Percentiles rank a stretch among this genome's conserved stretches.
Evolutionary conservation across 2,888 invertebrate genomes (phyloP).

Genomic region (Nasonovia ribisnigri): DNA sequence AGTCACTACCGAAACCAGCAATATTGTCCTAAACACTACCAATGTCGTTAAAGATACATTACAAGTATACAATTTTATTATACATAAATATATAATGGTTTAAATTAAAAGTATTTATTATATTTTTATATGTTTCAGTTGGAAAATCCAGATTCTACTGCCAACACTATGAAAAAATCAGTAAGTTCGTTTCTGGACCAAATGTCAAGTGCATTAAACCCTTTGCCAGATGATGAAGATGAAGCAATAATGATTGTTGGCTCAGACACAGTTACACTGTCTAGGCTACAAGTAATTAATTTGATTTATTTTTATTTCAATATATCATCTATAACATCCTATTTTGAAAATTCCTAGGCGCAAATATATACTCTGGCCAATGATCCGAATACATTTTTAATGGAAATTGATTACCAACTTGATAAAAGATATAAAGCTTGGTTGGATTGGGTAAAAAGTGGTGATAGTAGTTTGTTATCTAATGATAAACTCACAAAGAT

Average conservation of each 20-base stretch:
- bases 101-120: not conserved
- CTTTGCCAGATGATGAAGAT: constrained; percentile 79
- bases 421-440: constrained; percentile 75
- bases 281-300: constrained; percentile 72
- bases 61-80: constrained; percentile 72
- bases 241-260: constrained; percentile 79
- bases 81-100: not conserved
- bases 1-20: constrained; percentile 80
- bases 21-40: constrained; percentile 77
- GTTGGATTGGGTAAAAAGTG: constrained; percentile 74
- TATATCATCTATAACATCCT: constrained; percentile 44
- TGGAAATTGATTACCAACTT: constrained; percentile 75
- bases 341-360: constrained; percentile 72
- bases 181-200: constrained; percentile 80
- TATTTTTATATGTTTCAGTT: constrained; percentile 72
- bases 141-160: constrained; percentile 80
- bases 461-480: constrained; percentile 71
- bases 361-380: constrained; percentile 80
- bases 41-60: constrained; percentile 79
- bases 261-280: constrained; percentile 78
- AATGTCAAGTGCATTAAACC: constrained; percentile 79
- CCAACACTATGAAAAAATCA: constrained; percentile 80
- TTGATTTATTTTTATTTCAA: constrained; percentile 33
- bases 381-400: constrained; percentile 80
- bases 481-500: constrained; percentile 76